Evolutionary conservation across 2,888 invertebrate genomes (phyloP).

Genomic region (Cyaniris semiargus): DNA sequence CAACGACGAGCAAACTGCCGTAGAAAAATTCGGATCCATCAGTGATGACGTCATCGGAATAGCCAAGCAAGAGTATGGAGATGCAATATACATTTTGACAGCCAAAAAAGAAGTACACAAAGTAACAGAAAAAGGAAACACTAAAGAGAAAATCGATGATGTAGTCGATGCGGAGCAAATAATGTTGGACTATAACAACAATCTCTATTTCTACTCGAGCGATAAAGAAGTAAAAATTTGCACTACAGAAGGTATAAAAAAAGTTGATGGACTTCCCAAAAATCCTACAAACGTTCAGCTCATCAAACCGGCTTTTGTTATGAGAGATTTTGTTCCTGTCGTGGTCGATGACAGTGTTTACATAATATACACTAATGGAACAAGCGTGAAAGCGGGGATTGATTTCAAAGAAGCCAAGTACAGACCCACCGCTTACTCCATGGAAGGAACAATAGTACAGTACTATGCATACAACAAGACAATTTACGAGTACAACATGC

Average conservation of each 20-base stretch:
- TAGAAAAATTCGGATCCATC: constrained; percentile 45
- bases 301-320: constrained; percentile 53
- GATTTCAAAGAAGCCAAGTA: constrained; percentile 44
- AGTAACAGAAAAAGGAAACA: constrained; percentile 57
- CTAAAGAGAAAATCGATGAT: constrained; percentile 52
- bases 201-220: constrained; percentile 55
- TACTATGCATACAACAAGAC: constrained; percentile 60
- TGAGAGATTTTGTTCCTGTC: constrained; percentile 50
- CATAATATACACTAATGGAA: constrained; percentile 52
- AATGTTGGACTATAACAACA: constrained; percentile 55
- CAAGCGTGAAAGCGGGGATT: constrained; percentile 46
- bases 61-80: constrained; percentile 41
- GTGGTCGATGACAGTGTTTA: constrained; percentile 52
- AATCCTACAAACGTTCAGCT: constrained; percentile 48
- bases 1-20: constrained; percentile 42
- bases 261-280: constrained; percentile 55
- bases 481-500: constrained; percentile 61
- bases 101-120: constrained; percentile 55
- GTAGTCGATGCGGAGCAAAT: constrained; percentile 54
- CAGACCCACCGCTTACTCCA: constrained; percentile 54
- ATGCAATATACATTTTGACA: constrained; percentile 57
- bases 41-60: constrained; percentile 46
- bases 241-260: constrained; percentile 47
- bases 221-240: constrained; percentile 53
- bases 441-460: constrained; percentile 56